These are phyloP conservation scores for Hemibates koningsi DNA, from an alignment of 2,113 vertebrate species.

Conservation along the genomic window DNA sequence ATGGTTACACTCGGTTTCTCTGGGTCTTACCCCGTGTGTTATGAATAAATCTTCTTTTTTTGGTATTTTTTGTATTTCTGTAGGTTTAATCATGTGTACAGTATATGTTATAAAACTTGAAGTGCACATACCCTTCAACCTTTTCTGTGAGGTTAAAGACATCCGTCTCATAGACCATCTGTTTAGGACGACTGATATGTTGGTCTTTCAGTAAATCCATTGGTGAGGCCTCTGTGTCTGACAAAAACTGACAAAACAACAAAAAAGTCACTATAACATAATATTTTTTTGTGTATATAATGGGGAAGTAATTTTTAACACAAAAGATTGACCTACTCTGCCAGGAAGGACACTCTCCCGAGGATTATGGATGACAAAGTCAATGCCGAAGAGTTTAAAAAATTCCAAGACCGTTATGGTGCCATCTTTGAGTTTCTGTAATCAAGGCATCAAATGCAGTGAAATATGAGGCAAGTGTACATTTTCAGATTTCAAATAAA, in stretches of 20 bases:
- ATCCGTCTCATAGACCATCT: conserved; percentile 81
- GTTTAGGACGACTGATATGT: conserved; percentile 78
- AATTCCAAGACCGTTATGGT: conserved; percentile 84
- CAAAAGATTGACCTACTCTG: conserved; percentile 63
- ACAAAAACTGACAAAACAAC: conserved; percentile 60
- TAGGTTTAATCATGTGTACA: background rate
- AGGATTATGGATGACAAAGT: conserved; percentile 84
- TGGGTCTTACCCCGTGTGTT: background rate
- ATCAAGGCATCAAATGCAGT: background rate
- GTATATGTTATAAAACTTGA: background rate
- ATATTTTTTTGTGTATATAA: background rate
- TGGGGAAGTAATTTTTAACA: background rate
- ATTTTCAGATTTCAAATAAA: background rate
- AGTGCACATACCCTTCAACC: conserved; percentile 74
- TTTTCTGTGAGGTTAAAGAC: conserved; percentile 70
- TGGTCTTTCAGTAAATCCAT: conserved; percentile 76
- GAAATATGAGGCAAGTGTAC: background rate
- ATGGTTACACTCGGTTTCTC: background rate
- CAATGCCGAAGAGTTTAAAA: conserved; percentile 83
- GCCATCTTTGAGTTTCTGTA: conserved; percentile 83
- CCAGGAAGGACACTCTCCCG: conserved; percentile 80
- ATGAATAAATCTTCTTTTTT: background rate
- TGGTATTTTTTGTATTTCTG: background rate
- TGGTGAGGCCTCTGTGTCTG: conserved; percentile 46
- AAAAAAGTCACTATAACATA: background rate